Conservation (phyloP, 2,888 invertebrate genomes). For the Idaea straminata region DNA sequence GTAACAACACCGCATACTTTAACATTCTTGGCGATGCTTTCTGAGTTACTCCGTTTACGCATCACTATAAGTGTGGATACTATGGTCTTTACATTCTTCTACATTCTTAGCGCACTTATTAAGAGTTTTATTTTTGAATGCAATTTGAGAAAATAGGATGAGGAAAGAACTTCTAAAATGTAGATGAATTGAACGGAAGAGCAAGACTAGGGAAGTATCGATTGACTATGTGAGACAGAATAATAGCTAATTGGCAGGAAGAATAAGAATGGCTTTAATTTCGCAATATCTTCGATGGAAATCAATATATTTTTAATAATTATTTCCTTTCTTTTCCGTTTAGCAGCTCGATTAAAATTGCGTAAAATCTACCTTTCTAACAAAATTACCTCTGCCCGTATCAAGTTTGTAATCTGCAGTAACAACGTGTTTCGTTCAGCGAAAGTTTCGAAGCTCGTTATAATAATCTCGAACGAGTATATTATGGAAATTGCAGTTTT, state of each 20-base stretch:
- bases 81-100: not conserved
- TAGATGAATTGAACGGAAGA: not conserved
- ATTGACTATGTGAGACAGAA: not conserved
- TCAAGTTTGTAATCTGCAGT: not conserved
- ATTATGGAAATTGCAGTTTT: slow-evolving; percentile 59
- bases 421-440: slow-evolving; percentile 34
- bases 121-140: no score
- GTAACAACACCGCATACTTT: not conserved
- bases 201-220: not conserved
- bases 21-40: not conserved
- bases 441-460: slow-evolving; percentile 58
- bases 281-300: not conserved
- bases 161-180: not conserved
- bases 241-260: not conserved
- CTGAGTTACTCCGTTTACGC: not conserved
- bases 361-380: slow-evolving; percentile 24
- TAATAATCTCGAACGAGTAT: slow-evolving; percentile 41
- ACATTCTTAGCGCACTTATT: not conserved
- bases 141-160: no score
- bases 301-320: not conserved
- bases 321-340: not conserved
- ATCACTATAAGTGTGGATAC: not conserved
- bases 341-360: not conserved
- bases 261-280: not conserved
- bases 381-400: not conserved